These are phyloP conservation scores for Lordiphosa mommai DNA, from an alignment of 1,140 invertebrate species.

Conservation along the genomic window DNA sequence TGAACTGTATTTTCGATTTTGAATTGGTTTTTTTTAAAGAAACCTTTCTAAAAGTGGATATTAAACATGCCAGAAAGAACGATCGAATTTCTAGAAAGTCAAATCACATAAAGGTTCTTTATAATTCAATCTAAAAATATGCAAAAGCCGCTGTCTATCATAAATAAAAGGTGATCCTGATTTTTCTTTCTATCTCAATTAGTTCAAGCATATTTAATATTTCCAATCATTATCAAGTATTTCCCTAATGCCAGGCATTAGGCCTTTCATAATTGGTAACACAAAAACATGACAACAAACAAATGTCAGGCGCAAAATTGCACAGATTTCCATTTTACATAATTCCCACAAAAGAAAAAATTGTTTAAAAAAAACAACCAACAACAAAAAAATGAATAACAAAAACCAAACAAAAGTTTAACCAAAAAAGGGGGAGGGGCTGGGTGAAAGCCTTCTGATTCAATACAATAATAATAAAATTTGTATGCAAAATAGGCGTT, in stretches of 20 bases:
- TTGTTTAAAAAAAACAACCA: slow-evolving; percentile 14
- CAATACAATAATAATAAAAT: slow-evolving; percentile 75
- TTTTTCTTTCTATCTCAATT: too few relatives aligned
- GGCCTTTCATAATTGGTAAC: slow-evolving; percentile 20
- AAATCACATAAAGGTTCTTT: too few relatives aligned
- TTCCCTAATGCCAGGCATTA: background rate
- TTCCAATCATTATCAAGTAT: background rate
- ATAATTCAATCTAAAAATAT: too few relatives aligned
- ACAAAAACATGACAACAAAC: slow-evolving; percentile 66
- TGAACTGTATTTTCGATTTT: too few relatives aligned
- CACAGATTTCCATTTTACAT: slow-evolving; percentile 68
- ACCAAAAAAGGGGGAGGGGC: slow-evolving; percentile 20
- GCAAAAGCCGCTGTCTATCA: too few relatives aligned
- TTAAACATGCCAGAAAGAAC: too few relatives aligned
- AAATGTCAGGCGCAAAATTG: slow-evolving; percentile 64
- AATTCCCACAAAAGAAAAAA: slow-evolving; percentile 35
- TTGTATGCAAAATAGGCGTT: slow-evolving; percentile 77
- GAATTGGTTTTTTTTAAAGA: too few relatives aligned
- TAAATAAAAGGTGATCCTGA: too few relatives aligned
- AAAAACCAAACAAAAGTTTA: slow-evolving; percentile 18
- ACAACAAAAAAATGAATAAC: slow-evolving; percentile 21
- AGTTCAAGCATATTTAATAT: slow-evolving; percentile 2
- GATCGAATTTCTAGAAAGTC: too few relatives aligned
- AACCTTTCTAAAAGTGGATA: too few relatives aligned
- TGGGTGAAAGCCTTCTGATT: slow-evolving; percentile 23